Percentiles rank a stretch among this genome's conserved stretches.
Conservation (phyloP, 2,797 vertebrate genomes). For the Buceros bicornis region DNA sequence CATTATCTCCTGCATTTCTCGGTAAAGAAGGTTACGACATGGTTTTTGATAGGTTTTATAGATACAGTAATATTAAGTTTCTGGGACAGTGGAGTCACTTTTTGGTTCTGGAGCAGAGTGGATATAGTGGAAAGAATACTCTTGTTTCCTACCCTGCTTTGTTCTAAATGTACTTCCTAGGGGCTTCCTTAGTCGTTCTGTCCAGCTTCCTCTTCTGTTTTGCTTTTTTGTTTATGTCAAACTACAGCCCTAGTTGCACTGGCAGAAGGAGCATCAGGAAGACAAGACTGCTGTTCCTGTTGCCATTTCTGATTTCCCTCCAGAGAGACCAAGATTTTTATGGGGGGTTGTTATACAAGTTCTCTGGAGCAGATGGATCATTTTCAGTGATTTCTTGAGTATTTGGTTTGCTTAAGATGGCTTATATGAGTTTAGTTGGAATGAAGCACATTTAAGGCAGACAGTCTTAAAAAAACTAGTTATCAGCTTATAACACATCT, state of each 20-base stretch:
- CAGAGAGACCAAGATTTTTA: neutral
- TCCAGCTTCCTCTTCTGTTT: neutral
- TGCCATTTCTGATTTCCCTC: neutral
- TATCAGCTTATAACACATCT: neutral
- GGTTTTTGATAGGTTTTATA: neutral
- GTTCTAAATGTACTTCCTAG: neutral
- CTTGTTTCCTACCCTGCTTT: neutral
- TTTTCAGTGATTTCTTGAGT: neutral
- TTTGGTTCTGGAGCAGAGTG: neutral
- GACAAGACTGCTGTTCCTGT: neutral
- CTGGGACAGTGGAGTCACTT: neutral
- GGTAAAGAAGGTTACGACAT: neutral
- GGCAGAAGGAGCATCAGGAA: neutral
- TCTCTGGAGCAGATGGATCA: neutral
- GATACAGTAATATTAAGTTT: neutral
- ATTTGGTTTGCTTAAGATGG: neutral
- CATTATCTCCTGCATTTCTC: neutral
- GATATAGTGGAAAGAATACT: neutral
- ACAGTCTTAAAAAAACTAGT: neutral
- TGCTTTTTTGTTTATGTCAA: neutral
- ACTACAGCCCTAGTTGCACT: accelerated
- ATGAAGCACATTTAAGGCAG: neutral
- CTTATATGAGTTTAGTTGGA: neutral
- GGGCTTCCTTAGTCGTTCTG: neutral
- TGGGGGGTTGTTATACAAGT: neutral